Percentiles rank a stretch among this genome's conserved stretches.
phyloP scores from a whole-genome alignment of 2,797 vertebrate genomes.

The Sebastes kiyomatsui region DNA sequence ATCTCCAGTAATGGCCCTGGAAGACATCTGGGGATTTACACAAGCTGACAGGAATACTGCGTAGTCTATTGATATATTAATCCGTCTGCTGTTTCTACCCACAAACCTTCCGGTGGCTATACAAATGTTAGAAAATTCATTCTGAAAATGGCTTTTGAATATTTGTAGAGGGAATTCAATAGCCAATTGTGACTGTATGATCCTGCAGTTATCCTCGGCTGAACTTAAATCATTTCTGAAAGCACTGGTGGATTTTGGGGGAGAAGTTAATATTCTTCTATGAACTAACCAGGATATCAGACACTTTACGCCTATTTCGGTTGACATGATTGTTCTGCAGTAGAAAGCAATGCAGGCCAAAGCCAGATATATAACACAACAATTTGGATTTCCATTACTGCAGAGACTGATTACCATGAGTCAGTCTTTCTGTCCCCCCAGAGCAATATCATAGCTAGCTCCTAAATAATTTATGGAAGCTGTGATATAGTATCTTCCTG shows the following conservation, averaged over 20 bases:
- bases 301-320: conserved; percentile 1
- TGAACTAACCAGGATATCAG: conserved; percentile 11
- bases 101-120: conserved; percentile 23
- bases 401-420: conserved; percentile 55
- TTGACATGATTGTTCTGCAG: not conserved
- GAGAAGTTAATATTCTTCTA: not conserved
- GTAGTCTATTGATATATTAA: conserved; percentile 60
- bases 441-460: conserved; percentile 57
- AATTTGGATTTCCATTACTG: conserved; percentile 43
- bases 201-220: conserved; percentile 6
- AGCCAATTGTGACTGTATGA: conserved; percentile 1
- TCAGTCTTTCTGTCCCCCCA: conserved; percentile 48
- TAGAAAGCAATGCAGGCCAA: not conserved
- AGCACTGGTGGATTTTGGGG: not conserved
- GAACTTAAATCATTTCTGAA: conserved; percentile 7
- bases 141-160: conserved; percentile 31
- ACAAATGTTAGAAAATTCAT: conserved; percentile 35
- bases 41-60: conserved; percentile 60
- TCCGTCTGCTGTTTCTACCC: conserved; percentile 36
- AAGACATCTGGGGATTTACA: conserved; percentile 64
- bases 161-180: conserved; percentile 22
- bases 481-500: conserved; percentile 52
- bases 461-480: conserved; percentile 71
- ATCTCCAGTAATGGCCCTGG: conserved; percentile 59
- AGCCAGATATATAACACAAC: conserved; percentile 7